A percentile compares a stretch with the other conserved stretches of the same genome.
Evolutionary conservation across 2,888 invertebrate species (phyloP).

Genomic region (Perizoma affinitatum): DNA sequence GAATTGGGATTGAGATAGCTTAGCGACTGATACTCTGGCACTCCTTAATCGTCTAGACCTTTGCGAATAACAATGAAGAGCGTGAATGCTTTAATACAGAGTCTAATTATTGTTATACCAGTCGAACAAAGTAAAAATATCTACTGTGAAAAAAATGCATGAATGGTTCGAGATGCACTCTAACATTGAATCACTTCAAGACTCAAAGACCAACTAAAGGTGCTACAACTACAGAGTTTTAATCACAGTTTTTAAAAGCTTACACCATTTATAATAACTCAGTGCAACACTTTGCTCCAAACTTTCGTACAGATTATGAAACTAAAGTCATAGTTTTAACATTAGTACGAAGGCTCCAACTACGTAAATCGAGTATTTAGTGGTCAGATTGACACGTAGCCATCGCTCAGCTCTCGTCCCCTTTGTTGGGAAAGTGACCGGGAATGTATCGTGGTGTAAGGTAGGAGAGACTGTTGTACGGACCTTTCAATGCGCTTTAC

Average conservation of each 20-base stretch:
- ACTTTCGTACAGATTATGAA: too few relatives aligned
- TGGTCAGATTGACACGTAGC: slow-evolving; percentile 17
- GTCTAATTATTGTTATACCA: background rate
- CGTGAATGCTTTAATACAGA: background rate
- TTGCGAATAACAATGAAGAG: slow-evolving; percentile 4
- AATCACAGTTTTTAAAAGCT: too few relatives aligned
- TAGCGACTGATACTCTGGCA: slow-evolving; percentile 13
- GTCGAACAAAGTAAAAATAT: background rate
- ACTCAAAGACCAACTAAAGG: too few relatives aligned
- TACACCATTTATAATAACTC: too few relatives aligned
- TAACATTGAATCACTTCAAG: too few relatives aligned
- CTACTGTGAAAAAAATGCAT: slow-evolving; percentile 1
- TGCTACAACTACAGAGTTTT: too few relatives aligned
- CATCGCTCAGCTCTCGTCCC: slow-evolving; percentile 1
- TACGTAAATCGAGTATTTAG: slow-evolving; percentile 2
- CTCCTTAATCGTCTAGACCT: background rate
- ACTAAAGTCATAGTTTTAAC: too few relatives aligned
- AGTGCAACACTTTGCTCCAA: too few relatives aligned
- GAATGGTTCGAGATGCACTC: too few relatives aligned
- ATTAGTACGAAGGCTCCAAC: too few relatives aligned
- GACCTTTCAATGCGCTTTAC: background rate
- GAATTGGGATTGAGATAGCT: slow-evolving; percentile 29
- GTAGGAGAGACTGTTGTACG: background rate
- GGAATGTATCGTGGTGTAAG: slow-evolving; percentile 15
- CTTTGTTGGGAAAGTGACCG: slow-evolving; percentile 7